A percentile compares a stretch with the other conserved stretches of the same genome.
Conservation (phyloP, 1,140 invertebrate genomes). For the Philaenus spumarius region DNA sequence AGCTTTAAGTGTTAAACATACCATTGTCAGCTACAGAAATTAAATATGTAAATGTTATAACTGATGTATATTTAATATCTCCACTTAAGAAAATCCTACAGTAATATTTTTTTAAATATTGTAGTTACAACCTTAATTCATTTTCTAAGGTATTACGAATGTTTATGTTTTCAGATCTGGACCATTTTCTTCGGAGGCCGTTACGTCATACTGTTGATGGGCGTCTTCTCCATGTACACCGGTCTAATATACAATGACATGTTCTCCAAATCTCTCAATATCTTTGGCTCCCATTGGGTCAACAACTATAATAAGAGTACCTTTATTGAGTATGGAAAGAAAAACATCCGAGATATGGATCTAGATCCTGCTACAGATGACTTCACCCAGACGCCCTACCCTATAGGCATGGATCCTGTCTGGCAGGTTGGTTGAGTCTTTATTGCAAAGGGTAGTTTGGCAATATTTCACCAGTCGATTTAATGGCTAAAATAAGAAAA, state of each 20-base stretch:
- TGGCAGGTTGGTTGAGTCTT: slow-evolving; percentile 80
- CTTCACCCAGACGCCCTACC: slow-evolving; percentile 65
- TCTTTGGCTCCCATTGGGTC: slow-evolving; percentile 91
- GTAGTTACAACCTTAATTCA: too few species aligned
- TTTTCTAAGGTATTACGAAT: too few species aligned
- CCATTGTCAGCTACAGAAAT: too few species aligned
- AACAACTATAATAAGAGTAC: slow-evolving; percentile 49
- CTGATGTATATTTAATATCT: too few species aligned
- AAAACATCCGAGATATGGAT: slow-evolving; percentile 48
- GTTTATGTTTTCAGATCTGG: slow-evolving; percentile 86
- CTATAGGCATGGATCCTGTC: slow-evolving; percentile 87
- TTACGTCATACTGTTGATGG: slow-evolving; percentile 98
- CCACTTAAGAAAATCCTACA: too few species aligned
- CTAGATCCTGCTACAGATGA: slow-evolving; percentile 51
- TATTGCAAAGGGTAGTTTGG: too few species aligned
- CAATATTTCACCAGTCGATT: too few species aligned
- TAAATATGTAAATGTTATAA: too few species aligned
- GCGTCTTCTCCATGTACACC: slow-evolving; percentile 96
- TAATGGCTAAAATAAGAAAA: too few species aligned
- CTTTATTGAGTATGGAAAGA: slow-evolving; percentile 29
- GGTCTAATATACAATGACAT: slow-evolving; percentile 98
- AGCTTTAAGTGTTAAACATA: too few species aligned
- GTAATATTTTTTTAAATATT: too few species aligned
- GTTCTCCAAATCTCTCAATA: slow-evolving; percentile 94
- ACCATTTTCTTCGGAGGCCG: slow-evolving; percentile 97